Evolutionary conservation across 30 jellyfish, hydroid and myxozoan species (phyloP).

Genomic region (Hydractinia symbiolongicarpus): DNA sequence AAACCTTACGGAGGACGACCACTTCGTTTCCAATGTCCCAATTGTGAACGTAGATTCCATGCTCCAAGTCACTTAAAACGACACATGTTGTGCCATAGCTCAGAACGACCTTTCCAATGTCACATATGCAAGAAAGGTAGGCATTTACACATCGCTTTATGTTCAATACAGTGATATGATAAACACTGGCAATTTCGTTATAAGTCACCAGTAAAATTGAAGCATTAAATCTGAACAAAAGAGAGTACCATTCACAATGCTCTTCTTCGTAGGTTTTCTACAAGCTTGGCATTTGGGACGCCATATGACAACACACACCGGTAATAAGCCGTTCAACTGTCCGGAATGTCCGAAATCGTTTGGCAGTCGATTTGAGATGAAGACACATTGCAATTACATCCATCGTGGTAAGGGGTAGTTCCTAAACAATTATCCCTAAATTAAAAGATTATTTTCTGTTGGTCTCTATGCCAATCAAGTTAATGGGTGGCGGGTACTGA

Average conservation of each 20-base stretch:
- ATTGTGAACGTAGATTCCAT: conserved; percentile 88
- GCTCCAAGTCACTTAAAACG: conserved; percentile 96
- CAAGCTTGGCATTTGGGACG: conserved; percentile 99
- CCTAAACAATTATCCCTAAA: not conserved
- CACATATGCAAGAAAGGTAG: conserved; percentile 80
- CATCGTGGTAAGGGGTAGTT: conserved; percentile 66
- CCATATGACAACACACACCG: conserved; percentile 97
- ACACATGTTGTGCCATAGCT: conserved; percentile 85
- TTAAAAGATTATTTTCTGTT: too few species aligned
- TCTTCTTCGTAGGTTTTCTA: conserved; percentile 41
- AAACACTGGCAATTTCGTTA: not conserved
- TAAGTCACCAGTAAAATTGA: not conserved
- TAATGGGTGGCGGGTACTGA: too few species aligned
- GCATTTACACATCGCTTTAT: not conserved
- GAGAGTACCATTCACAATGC: not conserved
- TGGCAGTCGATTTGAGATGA: conserved; percentile 99
- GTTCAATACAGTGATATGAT: not conserved
- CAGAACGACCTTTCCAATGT: conserved; percentile 93
- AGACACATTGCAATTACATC: conserved; percentile 86
- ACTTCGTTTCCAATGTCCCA: conserved; percentile 65
- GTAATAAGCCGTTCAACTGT: conserved; percentile 93
- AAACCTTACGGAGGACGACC: conserved; percentile 99
- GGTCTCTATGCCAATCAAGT: too few species aligned
- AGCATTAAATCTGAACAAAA: not conserved
- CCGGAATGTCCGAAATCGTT: conserved; percentile 84